Base-by-base conservation (phyloP, 23 tunicate species). In the Ciona savignyi region DNA sequence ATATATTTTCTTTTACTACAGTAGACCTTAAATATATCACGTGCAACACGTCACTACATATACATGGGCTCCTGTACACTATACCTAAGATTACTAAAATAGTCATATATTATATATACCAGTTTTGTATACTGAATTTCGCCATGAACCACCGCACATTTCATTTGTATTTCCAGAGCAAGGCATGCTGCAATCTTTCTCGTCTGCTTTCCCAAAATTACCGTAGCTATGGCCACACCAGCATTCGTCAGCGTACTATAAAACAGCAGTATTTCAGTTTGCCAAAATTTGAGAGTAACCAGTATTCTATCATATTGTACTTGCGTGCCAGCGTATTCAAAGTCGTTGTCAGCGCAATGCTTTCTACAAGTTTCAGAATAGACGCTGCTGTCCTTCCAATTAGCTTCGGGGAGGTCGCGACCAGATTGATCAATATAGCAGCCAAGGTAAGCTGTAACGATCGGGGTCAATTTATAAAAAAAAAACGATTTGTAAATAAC, bases 91-190 rank as follows among this genome's bases (percentile, higher is more conserved):
- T n/a, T n/a, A n/a, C n/a, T n/a, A n/a, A n/a, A n/a, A n/a, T n/a
- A n/a, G n/a, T n/a, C n/a, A 49, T 11, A 11, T 49, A 15, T 21
- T 19, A 64, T 60, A 23, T 6, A 33, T 66, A 79, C 84, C 84
- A 23, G 84, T 79, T 71, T 27, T 67, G 68, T 79, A 79, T 4
- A 79, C 77, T 2, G 84, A 79, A 70, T 79, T 79, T 27, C 84
- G 33, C 84, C 84, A 79, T 1, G 33, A 62, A 20, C 84, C 84
- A 23, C 84, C 84, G 27, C 84, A 79, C 76, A 70, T 71, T 79
- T 79, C 84, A 4, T 35, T 25, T 25, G 84, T 26, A 70, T 70
- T 34, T n/a, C 84, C 84, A 60, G 77, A 61, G 49, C 84, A 79
- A 62, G 62, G 51, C 84, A 79, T 79, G 32, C 70, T 33, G 31